phyloP scores from a whole-genome alignment of 2,888 invertebrate species.

The Aphodius sticticus region DNA sequence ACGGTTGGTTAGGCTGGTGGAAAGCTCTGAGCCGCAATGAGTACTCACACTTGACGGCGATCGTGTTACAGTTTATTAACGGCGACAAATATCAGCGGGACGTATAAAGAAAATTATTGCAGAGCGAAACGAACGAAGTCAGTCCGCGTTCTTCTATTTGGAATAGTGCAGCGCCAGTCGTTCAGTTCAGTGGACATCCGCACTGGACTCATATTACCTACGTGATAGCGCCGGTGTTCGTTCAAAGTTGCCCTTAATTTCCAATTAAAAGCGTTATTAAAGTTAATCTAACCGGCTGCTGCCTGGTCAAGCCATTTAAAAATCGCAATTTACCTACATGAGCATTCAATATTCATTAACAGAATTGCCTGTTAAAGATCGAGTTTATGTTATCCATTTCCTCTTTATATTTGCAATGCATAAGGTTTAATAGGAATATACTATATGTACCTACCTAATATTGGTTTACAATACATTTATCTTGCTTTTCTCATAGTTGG shows the following conservation, averaged over 20 bases:
- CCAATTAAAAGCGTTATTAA: neutral
- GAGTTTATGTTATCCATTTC: neutral
- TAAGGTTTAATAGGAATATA: too few species aligned
- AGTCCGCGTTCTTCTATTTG: neutral
- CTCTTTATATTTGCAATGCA: too few species aligned
- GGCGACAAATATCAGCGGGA: neutral
- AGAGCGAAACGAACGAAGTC: neutral
- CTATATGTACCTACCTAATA: too few species aligned
- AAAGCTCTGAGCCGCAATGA: neutral
- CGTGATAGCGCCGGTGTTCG: neutral
- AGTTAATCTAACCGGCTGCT: neutral
- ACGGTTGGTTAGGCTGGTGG: neutral
- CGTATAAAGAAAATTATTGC: neutral
- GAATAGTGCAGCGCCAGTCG: neutral
- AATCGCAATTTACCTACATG: neutral
- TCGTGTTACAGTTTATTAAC: slow-evolving; percentile 38
- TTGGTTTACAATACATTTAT: too few species aligned
- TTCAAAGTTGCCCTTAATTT: slow-evolving; percentile 4
- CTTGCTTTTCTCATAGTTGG: too few species aligned
- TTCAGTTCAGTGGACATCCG: neutral
- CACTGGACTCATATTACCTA: neutral
- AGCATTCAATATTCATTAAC: neutral
- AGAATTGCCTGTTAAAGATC: neutral
- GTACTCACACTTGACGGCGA: slow-evolving; percentile 41
- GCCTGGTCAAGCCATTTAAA: neutral